Conservation (phyloP, 64 coral and sea anemone species). For the Montipora cactus region DNA sequence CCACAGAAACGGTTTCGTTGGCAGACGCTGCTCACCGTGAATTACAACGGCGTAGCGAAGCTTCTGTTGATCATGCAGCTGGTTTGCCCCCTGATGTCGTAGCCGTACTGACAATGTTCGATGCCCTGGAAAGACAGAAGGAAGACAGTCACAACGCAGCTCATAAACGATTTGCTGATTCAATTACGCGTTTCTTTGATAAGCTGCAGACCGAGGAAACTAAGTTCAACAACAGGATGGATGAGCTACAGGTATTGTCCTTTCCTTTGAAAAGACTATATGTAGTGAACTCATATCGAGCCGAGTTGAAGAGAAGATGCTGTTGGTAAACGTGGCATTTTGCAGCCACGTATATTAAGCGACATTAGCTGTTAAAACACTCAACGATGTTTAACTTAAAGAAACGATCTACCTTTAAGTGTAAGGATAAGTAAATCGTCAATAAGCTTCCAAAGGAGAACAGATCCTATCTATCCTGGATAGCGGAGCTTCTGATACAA, state of each 20-base stretch:
- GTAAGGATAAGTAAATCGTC: too few species aligned
- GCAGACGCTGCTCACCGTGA: constrained; percentile 93
- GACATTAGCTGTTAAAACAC: too few species aligned
- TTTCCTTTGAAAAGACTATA: not conserved
- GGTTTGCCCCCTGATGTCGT: constrained; percentile 86
- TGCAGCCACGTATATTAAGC: too few species aligned
- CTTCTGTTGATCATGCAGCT: constrained; percentile 92
- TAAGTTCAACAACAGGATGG: constrained; percentile 95
- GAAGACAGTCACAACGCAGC: constrained; percentile 80
- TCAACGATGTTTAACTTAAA: too few species aligned
- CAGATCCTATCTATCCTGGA: too few species aligned
- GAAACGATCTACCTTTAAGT: too few species aligned
- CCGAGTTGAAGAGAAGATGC: too few species aligned
- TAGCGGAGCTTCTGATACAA: too few species aligned
- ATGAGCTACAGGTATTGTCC: constrained; percentile 91
- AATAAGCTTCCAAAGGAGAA: too few species aligned
- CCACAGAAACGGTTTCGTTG: constrained; percentile 76
- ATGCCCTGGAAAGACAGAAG: constrained; percentile 68
- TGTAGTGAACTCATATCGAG: too few species aligned
- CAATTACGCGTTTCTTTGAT: constrained; percentile 91
- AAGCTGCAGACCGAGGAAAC: constrained; percentile 90
- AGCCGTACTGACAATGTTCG: constrained; percentile 87
- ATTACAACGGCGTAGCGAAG: constrained; percentile 85
- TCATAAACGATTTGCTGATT: constrained; percentile 87
- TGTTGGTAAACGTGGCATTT: too few species aligned